Evolutionary conservation across 2,797 vertebrate genomes (phyloP).

Genomic region (Pipistrellus pygmaeus): DNA sequence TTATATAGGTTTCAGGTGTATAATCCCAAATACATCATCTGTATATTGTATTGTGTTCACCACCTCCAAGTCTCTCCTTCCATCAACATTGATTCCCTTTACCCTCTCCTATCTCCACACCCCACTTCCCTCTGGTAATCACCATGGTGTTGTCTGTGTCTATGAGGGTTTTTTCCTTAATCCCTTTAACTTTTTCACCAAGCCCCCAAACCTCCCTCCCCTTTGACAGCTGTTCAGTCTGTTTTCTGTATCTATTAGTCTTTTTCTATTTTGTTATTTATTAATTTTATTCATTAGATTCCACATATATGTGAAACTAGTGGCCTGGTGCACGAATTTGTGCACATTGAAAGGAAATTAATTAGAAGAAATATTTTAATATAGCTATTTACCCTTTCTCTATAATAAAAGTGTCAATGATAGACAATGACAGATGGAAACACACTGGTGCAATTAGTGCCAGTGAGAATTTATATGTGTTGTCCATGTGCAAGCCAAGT

Average conservation of each 20-base stretch:
- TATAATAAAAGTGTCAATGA: too few species aligned
- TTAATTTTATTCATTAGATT: neutral
- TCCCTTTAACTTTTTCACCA: neutral
- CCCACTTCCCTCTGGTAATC: neutral
- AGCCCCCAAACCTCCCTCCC: neutral
- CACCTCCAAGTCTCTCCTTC: neutral
- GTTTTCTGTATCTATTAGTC: neutral
- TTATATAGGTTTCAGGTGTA: neutral
- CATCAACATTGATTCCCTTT: neutral
- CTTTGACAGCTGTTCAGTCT: neutral
- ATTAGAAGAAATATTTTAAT: too few species aligned
- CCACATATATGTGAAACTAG: neutral
- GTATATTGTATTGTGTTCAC: neutral
- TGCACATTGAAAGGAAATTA: too few species aligned
- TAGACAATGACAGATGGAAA: too few species aligned
- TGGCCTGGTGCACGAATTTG: too few species aligned
- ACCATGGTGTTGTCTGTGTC: neutral
- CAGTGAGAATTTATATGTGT: too few species aligned
- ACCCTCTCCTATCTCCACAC: neutral
- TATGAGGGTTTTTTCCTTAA: neutral
- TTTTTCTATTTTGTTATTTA: neutral
- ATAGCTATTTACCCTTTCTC: too few species aligned
- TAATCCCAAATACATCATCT: neutral
- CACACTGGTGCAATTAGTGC: too few species aligned
- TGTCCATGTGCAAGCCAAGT: too few species aligned